Conservation (phyloP, 2,797 vertebrate genomes). For the Sebastes oblongus region DNA sequence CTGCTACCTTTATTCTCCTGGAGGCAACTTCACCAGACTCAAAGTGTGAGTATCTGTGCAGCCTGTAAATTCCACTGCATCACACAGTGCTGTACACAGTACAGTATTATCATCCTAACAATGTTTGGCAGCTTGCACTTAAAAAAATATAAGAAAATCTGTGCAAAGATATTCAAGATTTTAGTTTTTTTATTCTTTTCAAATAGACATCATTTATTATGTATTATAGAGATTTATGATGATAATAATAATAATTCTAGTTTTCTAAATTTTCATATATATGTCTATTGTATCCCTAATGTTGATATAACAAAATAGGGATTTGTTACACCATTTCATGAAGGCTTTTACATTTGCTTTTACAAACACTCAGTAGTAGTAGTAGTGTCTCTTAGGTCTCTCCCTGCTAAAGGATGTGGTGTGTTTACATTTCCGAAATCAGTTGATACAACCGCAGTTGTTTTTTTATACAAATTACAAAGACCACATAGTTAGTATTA, state of each 20-base stretch:
- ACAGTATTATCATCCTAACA: not conserved
- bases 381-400: not conserved
- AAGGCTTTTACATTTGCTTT: not conserved
- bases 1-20: constrained; percentile 84
- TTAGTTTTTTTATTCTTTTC: no score
- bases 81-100: not conserved
- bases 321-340: not conserved
- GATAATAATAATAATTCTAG: not conserved
- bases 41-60: constrained; percentile 83
- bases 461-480: not conserved
- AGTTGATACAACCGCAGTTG: not conserved
- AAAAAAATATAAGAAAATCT: not conserved
- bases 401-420: not conserved
- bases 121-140: not conserved
- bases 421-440: not conserved
- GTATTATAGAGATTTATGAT: not conserved
- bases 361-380: not conserved
- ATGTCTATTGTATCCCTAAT: not conserved
- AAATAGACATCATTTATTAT: not conserved
- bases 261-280: not conserved
- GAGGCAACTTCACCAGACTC: constrained; percentile 81
- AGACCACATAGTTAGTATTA: not conserved
- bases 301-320: not conserved
- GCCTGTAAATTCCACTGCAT: not conserved
- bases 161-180: not conserved